Evolutionary conservation across 2,797 vertebrate genomes (phyloP).

Genomic region (Aeoliscus strigatus): DNA sequence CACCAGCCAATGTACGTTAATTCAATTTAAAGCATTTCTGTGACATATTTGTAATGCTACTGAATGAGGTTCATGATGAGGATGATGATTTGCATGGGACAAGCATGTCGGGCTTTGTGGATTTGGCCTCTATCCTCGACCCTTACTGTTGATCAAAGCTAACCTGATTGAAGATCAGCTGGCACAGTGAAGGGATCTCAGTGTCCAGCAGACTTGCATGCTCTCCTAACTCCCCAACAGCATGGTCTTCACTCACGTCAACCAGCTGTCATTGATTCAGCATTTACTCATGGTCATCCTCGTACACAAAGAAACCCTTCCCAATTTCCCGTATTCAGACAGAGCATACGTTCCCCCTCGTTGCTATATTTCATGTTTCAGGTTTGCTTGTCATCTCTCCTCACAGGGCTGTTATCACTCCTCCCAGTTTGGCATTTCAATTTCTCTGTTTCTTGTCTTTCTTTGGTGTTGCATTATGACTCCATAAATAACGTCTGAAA

Average conservation of each 20-base stretch:
- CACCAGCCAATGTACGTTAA: no score
- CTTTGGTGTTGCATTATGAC: background rate
- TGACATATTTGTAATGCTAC: no score
- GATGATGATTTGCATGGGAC: slow-evolving; percentile 28
- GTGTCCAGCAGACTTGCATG: slow-evolving; percentile 10
- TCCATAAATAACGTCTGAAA: slow-evolving; percentile 1
- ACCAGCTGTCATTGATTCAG: slow-evolving; percentile 25
- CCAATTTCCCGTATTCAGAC: slow-evolving; percentile 27
- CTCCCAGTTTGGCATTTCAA: slow-evolving; percentile 17
- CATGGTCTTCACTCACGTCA: slow-evolving; percentile 17
- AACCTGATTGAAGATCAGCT: slow-evolving; percentile 5
- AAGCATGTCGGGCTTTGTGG: slow-evolving; percentile 15
- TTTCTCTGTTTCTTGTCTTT: background rate
- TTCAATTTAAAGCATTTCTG: no score
- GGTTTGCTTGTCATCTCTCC: slow-evolving; percentile 16
- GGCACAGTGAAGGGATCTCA: slow-evolving; percentile 9
- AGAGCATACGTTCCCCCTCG: slow-evolving; percentile 30
- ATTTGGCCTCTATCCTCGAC: background rate
- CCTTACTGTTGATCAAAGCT: slow-evolving; percentile 1
- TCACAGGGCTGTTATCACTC: slow-evolving; percentile 14
- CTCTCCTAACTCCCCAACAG: slow-evolving; percentile 42
- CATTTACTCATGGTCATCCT: slow-evolving; percentile 4
- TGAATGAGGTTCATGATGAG: slow-evolving; percentile 4
- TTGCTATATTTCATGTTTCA: slow-evolving; percentile 23
- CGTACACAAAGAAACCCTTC: slow-evolving; percentile 5